A percentile compares a stretch with the other conserved stretches of the same genome.
phyloP scores from a whole-genome alignment of 2,797 vertebrate genomes.

The Perodicticus potto region DNA sequence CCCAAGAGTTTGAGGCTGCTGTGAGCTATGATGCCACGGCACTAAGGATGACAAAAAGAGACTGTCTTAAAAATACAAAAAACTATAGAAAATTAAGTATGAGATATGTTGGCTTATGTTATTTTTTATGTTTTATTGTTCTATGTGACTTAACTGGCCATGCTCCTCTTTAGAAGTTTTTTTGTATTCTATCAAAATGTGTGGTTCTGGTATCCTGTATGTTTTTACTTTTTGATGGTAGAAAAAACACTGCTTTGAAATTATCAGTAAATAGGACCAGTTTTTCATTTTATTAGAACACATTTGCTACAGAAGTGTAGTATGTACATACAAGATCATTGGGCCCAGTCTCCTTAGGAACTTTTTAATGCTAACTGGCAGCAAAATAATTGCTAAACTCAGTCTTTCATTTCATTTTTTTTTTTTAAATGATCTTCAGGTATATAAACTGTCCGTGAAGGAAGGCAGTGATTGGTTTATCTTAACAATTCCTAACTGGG shows the following conservation, averaged over 20 bases:
- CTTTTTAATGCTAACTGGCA: slow-evolving; percentile 17
- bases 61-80: too few species aligned
- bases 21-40: too few species aligned
- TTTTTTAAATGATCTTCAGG: neutral
- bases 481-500: neutral
- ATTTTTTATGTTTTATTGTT: too few species aligned
- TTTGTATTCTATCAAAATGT: too few species aligned
- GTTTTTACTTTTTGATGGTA: neutral
- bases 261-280: neutral
- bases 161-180: too few species aligned
- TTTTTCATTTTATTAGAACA: neutral
- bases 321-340: neutral
- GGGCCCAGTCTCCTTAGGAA: neutral
- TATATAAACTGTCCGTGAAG: neutral
- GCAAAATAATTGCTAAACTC: neutral
- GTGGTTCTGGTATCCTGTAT: neutral
- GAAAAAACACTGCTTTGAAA: neutral
- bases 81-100: too few species aligned
- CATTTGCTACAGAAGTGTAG: neutral
- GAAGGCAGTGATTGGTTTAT: neutral
- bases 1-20: too few species aligned
- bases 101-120: too few species aligned
- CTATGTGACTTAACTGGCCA: too few species aligned
- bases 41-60: too few species aligned
- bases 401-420: neutral